phyloP scores from a whole-genome alignment of 2,113 vertebrate genomes.

The Tylochromis polylepis region DNA sequence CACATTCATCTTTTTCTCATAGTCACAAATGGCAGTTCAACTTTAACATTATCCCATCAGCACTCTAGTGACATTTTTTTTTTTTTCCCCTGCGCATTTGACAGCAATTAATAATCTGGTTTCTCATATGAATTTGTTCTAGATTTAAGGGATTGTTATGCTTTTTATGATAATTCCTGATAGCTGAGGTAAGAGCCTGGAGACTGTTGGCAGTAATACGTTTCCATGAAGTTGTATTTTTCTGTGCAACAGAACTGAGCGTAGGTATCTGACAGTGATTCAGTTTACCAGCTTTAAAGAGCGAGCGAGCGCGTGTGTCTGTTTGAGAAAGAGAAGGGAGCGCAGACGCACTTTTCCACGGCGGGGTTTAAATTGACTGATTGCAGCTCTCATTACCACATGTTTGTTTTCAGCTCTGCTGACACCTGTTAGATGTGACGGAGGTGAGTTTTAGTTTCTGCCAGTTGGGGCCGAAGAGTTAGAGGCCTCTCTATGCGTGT shows the following conservation, averaged over 20 bases:
- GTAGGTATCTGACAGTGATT: conserved; percentile 1
- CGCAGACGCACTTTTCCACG: neutral
- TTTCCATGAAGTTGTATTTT: conserved; percentile 21
- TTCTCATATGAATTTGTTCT: neutral
- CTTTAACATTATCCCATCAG: neutral
- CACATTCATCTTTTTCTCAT: neutral
- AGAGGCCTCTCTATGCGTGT: neutral
- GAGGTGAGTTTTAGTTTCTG: neutral
- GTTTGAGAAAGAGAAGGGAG: neutral
- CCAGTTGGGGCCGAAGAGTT: neutral
- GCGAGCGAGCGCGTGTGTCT: neutral
- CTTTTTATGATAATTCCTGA: neutral
- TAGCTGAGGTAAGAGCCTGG: conserved; percentile 6
- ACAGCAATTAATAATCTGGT: neutral
- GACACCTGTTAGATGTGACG: conserved; percentile 19
- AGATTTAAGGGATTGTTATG: neutral
- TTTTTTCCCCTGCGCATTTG: neutral
- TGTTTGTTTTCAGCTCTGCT: neutral
- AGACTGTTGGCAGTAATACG: neutral
- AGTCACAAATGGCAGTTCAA: neutral
- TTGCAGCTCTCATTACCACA: conserved; percentile 3
- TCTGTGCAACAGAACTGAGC: neutral
- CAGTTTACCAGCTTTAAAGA: conserved; percentile 2
- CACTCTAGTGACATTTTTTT: neutral
- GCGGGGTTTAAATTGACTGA: neutral